Conservation (phyloP, 2,797 vertebrate species). For the Semotilus atromaculatus region DNA sequence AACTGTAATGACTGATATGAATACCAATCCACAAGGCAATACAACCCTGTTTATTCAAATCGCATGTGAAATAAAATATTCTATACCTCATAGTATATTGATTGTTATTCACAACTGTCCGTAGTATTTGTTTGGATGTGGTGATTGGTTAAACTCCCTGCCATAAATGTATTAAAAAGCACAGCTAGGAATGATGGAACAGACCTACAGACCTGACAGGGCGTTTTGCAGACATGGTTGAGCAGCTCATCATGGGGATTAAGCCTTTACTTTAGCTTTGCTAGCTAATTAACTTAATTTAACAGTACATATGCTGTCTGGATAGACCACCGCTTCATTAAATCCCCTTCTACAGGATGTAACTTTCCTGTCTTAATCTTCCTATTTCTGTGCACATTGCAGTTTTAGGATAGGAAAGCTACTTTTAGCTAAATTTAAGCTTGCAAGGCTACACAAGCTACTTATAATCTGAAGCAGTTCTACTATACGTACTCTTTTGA, state of each 20-base stretch:
- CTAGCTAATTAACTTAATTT: conserved; percentile 25
- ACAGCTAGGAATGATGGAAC: not conserved
- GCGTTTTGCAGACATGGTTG: not conserved
- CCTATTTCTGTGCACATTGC: not conserved
- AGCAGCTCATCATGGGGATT: conserved; percentile 26
- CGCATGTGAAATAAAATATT: not conserved
- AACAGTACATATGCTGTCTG: not conserved
- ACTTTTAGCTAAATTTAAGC: not conserved
- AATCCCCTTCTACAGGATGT: conserved; percentile 16
- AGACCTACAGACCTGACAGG: conserved; percentile 2
- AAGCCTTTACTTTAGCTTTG: conserved; percentile 24
- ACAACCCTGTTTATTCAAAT: conserved; percentile 13
- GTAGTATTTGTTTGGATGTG: not conserved
- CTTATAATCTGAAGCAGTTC: not conserved
- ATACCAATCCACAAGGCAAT: not conserved
- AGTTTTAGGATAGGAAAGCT: not conserved
- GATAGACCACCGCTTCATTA: conserved; percentile 20
- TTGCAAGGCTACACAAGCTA: conserved; percentile 6
- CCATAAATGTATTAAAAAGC: not conserved
- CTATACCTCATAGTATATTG: not conserved
- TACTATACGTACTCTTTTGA: not conserved
- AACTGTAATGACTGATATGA: conserved; percentile 22
- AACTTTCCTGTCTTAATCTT: conserved; percentile 1
- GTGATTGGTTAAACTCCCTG: not conserved
- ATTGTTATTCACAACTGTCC: not conserved